phyloP scores from a whole-genome alignment of 2,797 vertebrate genomes.

The Brotula barbata region DNA sequence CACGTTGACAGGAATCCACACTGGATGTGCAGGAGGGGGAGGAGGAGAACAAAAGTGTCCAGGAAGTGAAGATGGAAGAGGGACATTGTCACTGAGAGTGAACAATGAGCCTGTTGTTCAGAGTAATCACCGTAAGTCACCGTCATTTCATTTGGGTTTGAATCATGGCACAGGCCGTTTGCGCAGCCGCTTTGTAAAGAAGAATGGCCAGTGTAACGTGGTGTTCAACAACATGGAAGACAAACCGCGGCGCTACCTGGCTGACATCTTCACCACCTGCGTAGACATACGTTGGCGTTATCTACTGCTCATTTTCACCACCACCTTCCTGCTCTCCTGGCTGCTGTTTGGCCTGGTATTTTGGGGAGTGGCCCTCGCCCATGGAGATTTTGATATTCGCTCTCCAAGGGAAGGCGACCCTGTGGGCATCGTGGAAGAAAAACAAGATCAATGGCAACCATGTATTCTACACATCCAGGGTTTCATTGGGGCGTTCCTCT shows the following conservation, averaged over 20 bases:
- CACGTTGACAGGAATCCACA: slow-evolving; percentile 55
- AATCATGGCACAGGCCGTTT: slow-evolving; percentile 76
- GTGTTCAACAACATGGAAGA: slow-evolving; percentile 95
- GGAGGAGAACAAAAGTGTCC: slow-evolving; percentile 57
- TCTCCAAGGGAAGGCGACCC: slow-evolving; percentile 53
- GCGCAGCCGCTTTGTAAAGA: slow-evolving; percentile 91
- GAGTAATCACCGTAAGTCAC: slow-evolving; percentile 84
- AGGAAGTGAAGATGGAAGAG: slow-evolving; percentile 54
- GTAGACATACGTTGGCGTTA: slow-evolving; percentile 99
- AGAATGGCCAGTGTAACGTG: slow-evolving; percentile 93
- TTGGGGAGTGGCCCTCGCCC: slow-evolving; percentile 88
- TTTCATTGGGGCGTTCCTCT: slow-evolving; percentile 92
- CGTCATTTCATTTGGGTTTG: slow-evolving; percentile 70
- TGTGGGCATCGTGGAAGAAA: slow-evolving; percentile 27
- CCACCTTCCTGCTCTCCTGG: slow-evolving; percentile 91
- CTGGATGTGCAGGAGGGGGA: slow-evolving; percentile 51
- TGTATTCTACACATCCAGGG: slow-evolving; percentile 92
- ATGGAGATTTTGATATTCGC: slow-evolving; percentile 85
- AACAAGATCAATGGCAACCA: slow-evolving; percentile 80
- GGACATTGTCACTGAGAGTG: slow-evolving; percentile 62
- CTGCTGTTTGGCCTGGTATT: slow-evolving; percentile 88
- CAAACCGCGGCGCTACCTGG: slow-evolving; percentile 90
- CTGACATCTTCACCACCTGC: slow-evolving; percentile 98
- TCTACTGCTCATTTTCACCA: slow-evolving; percentile 88
- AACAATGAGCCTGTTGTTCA: slow-evolving; percentile 60